Evolutionary conservation across 2,797 vertebrate species (phyloP), one percentile per base, ranked within the genome.

Genomic region (Ctenopoma kingsleyae): DNA sequence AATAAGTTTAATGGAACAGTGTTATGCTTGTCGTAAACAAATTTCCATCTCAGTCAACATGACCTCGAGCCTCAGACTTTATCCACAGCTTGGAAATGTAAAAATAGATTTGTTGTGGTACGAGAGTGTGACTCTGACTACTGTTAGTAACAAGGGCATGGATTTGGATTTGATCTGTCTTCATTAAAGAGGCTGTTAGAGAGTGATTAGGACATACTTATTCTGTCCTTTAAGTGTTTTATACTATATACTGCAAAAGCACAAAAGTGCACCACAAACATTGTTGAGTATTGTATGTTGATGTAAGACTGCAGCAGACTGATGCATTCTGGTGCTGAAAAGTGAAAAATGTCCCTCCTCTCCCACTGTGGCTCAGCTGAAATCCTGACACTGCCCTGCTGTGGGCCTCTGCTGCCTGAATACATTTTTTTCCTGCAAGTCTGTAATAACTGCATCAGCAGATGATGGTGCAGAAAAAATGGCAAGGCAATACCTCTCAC

Each of bases 1-100:
- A 9, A 20, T 20, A 7, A 44, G 71, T 72, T 85, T 48, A 76
- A 71, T 48, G 13, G 32, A 50, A 59, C 60, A 22, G 36, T 15
- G 61, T 67, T 64, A 38, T 3, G 58, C 61, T 74, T 54, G 62
- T 71, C 59, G 13, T 53, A 22, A 78, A 79, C 71, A 73, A 19
- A 81, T 89, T 83, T 73, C 53, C 71, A 46, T 66, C 70, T 77
- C 74, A 57, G 71, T 77, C 64, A 61, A 61, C 66, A 19, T 70
- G 78, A 89, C 72, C 84, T 53, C 17, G 8, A 57, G 78, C 49
- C 38, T 46, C 8, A 3, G 71, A 75, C 59, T 68, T 70, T 48
- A 79, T 76, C 79, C 60, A 20, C 60, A 62, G 68, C 58, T 48
- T 19, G 11, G 41, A 51, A 58, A 67, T 71, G 58, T 71, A 71